These are phyloP conservation scores for Phylloscopus trochiloides DNA, from an alignment of 2,113 vertebrate species.

Conservation along the genomic window DNA sequence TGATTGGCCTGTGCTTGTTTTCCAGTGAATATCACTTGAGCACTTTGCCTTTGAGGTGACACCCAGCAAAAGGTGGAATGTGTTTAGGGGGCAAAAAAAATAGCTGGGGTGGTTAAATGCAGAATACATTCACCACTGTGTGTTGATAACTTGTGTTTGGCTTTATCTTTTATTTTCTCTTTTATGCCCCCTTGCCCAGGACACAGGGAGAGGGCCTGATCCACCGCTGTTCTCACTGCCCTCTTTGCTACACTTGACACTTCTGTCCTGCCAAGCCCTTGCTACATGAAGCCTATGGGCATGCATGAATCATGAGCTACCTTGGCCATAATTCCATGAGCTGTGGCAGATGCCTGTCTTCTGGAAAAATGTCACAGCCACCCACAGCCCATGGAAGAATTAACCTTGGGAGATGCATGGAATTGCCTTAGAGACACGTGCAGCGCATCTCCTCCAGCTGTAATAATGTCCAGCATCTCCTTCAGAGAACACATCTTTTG, in stretches of 20 bases:
- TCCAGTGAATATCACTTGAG: background rate
- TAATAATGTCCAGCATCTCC: background rate
- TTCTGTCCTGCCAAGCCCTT: background rate
- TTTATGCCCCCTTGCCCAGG: background rate
- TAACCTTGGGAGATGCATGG: constrained; percentile 10
- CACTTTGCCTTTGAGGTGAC: background rate
- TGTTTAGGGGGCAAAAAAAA: background rate
- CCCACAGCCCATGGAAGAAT: background rate
- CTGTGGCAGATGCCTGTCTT: constrained; percentile 29
- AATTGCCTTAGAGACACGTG: background rate
- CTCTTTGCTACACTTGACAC: background rate
- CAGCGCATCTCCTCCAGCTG: background rate
- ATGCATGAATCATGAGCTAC: constrained; percentile 27
- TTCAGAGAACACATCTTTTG: background rate
- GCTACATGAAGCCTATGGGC: background rate
- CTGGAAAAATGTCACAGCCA: constrained; percentile 27
- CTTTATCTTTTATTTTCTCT: background rate
- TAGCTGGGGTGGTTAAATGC: background rate
- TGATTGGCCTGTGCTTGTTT: background rate
- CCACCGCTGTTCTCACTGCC: background rate
- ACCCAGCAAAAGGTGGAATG: background rate
- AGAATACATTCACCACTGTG: background rate
- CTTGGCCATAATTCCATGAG: constrained; percentile 28
- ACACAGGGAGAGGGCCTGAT: background rate
- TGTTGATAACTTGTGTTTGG: background rate